Evolutionary conservation across 2,888 invertebrate species (phyloP), one percentile per base, ranked within the genome.

Genomic region (Cistogaster globosa): DNA sequence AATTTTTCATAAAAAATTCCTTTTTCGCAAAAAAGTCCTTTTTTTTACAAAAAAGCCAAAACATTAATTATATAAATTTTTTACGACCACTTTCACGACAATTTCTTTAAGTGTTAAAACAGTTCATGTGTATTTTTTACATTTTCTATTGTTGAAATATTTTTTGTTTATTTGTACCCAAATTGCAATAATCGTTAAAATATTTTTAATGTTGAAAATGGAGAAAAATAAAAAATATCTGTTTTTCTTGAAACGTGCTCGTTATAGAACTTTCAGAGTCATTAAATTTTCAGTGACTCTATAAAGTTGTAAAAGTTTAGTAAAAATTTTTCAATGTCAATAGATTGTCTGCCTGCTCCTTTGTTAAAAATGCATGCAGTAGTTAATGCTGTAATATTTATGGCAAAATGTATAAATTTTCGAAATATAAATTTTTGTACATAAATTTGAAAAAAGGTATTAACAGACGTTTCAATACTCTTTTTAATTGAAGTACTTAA

Each of bases 111-210:
- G 32, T 32, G 26, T 26, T 26, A 26, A 26, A 26, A 1, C 2
- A 26, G 26, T 26, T 26, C 2, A 26, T 26, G 4, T 26, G 32
- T 32, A 32, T 2, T 32, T n/a, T 32, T 32, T 5, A 32, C 32
- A 0, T 32, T 6, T 0, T 32, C 32, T 32, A 32, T 55, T 42
- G 20, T 78, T 68, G 38, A 57, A 63, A 55, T 62, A 63, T 51
- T 20, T 75, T 26, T 48, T 42, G 3, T 2, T 42, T 42, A 42
- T 12, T 81, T 63, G 79, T 57, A 57, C 12, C 63, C 55, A 62
- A 36, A 42, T 42, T 42, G 42, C 12, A 51, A 81, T 69, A 75
- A 81, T 69, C 81, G 57, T 75, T 69, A 81, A 81, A 45, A 55
- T 63, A 58, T 38, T 69, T 69, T 81, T 76, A 57, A 69, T 75